Evolutionary conservation across 2,888 invertebrate species (phyloP), one percentile per base, ranked within the genome.

Genomic region (Scelioninae gen. 1): DNA sequence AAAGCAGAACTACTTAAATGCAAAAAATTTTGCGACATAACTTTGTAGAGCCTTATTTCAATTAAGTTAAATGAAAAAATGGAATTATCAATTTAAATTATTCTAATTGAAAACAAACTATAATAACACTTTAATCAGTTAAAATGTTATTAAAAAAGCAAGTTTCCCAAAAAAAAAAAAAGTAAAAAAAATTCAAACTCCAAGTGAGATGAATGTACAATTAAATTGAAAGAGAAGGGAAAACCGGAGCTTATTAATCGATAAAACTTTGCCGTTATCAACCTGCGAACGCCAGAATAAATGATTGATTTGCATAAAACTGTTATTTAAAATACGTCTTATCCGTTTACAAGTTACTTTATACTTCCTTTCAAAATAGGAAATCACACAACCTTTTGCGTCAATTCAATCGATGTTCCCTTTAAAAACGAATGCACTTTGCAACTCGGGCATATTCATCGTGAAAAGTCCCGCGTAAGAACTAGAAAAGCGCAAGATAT

Each of bases 281-380:
- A 15, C 23, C 34, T 29, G 8, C 10, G 32, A 15, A 53, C 43
- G 40, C 23, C 31, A 38, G 23, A 34, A 38, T 58, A 51, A 34
- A 45, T 74, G 63, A 74, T 74, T 74, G 53, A 63, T 74, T 74
- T 74, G 23, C 72, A 63, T 74, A 55, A 5, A 63, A 63, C 55
- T 62, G 23, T 29, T 45, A 47, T 29, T 31, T 23, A 45, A 62
- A 40, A 5, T 32, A n/a, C 38, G 16, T 45, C 13, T 15, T 8
- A 43, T 38, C 23, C 31, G 11, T 38, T 65, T 34, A 43, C 29
- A 43, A 31, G 13, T 49, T 60, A 29, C 11, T 45, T 43, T 16
- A 15, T 38, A 49, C 43, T 34, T 63, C n/a, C 23, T 10, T 15
- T 34, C 49, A 16, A 34, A 60, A 34, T 29, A 49, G 11, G 23